phyloP scores from a whole-genome alignment of 1,140 invertebrate genomes.

The Psix sp. region DNA sequence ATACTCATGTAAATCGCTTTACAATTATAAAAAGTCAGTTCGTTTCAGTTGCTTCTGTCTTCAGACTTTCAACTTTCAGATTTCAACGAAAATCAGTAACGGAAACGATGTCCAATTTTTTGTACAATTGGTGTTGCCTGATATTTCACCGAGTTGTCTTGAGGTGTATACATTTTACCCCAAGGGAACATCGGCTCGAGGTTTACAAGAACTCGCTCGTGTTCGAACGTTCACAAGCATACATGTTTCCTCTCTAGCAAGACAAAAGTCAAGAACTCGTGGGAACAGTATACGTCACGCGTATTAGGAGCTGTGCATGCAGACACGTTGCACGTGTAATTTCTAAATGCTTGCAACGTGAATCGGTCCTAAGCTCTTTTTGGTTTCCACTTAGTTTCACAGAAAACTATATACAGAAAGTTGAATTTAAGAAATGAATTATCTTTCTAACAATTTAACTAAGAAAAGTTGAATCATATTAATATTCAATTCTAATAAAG shows the following conservation, averaged over 20 bases:
- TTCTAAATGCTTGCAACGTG: conserved; percentile 19
- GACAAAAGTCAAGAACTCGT: conserved; percentile 62
- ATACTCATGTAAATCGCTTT: no score
- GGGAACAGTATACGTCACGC: conserved; percentile 60
- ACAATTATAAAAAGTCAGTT: no score
- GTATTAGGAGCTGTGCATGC: conserved; percentile 46
- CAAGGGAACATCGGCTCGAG: conserved; percentile 42
- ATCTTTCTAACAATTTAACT: neutral
- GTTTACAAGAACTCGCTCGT: conserved; percentile 51
- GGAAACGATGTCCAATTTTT: no score
- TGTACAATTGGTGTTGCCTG: no score
- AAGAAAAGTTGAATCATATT: no score
- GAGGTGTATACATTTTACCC: conserved; percentile 45
- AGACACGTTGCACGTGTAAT: conserved; percentile 27
- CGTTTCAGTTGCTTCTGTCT: no score
- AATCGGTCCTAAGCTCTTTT: conserved; percentile 8
- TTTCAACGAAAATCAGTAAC: no score
- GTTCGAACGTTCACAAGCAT: conserved; percentile 41
- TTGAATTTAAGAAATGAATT: neutral
- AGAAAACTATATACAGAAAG: no score
- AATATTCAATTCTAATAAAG: no score
- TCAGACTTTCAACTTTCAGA: no score
- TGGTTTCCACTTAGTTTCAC: no score
- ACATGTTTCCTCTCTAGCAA: conserved; percentile 47
- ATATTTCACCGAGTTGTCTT: conserved; percentile 17